Base-by-base conservation (phyloP, 2,797 vertebrate genomes). In the Rhodeus uyekii region DNA sequence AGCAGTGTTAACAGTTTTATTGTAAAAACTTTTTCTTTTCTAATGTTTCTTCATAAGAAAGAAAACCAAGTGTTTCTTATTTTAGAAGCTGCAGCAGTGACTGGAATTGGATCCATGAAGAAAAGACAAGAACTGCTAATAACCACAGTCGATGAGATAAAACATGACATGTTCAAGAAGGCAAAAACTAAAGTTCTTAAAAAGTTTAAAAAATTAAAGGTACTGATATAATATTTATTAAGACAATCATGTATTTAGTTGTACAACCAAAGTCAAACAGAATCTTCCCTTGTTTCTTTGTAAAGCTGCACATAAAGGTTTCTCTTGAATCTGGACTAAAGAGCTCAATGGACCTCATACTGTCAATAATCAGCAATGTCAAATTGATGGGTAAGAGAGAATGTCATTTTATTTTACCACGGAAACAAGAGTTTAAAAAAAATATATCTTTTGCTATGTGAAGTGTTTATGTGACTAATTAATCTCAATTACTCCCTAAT, bases 31-130 rank as follows among this genome's bases (percentile, higher is more conserved):
- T 29, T 27, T 60, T 14, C 1, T 60, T 29, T 61, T 61, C 27
- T 60, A 3, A 46, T 46, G 44, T 29, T 2, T 32, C 27, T 29
- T 27, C 27, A 16, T 14, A 14, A 29, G 9, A 58, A 27, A 27
- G n/a, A 60, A 60, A 60, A 29, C 19, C 1, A 4, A 16, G 10
- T 22, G 36, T 39, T 68, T 22, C 12, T 27, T 14, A 22, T 13
- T n/a, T 34, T 32, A 72, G 69, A n/a, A 77, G 75, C 75, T 48
- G 60, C 60, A 77, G 55, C 38, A 5, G 1, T 34, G 8, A 64
- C 0, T 12, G 75, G 75, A 64, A 3, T 0, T 3, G 27, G 60
- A 64, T 63, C 39, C 22, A 24, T 77, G 60, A 42, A 48, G 27
- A 64, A 0, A n/a, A 77, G 2, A 42, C 58, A 77, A 44, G 38